Evolutionary conservation across 2,113 vertebrate genomes (phyloP).

Genomic region (Gasterosteus nipponicus): DNA sequence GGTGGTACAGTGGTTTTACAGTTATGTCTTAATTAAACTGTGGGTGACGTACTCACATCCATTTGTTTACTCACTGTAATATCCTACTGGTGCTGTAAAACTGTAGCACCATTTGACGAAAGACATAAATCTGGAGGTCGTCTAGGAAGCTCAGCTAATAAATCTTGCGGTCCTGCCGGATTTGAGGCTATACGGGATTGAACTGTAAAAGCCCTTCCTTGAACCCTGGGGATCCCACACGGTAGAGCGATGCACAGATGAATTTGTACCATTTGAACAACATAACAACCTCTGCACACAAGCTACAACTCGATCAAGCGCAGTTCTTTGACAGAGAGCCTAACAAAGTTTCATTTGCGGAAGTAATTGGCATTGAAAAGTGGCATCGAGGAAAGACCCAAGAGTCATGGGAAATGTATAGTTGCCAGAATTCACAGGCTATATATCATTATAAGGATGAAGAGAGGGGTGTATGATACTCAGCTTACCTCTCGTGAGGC

Average conservation of each 20-base stretch:
- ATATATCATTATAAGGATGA: neutral
- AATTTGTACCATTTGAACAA: neutral
- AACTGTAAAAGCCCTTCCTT: neutral
- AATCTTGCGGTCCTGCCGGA: neutral
- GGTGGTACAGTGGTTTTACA: neutral
- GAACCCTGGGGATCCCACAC: slow-evolving; percentile 3
- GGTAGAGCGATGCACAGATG: neutral
- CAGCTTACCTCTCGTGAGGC: slow-evolving; percentile 87
- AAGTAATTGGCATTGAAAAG: neutral
- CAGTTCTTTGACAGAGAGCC: neutral
- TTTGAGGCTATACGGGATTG: neutral
- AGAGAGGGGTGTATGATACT: neutral
- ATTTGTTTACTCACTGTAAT: neutral
- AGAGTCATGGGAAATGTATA: neutral
- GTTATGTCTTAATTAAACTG: neutral
- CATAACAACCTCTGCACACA: neutral
- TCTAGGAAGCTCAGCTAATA: neutral
- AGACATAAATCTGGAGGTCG: neutral
- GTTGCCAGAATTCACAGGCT: neutral
- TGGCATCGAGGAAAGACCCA: no score
- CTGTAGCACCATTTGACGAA: slow-evolving; percentile 5
- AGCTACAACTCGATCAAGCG: neutral
- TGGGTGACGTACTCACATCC: neutral
- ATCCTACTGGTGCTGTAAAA: neutral
- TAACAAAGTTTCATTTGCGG: neutral